Evolutionary conservation across 2,888 invertebrate species (phyloP).

Genomic region (Scaptomyza cyrtandrae): DNA sequence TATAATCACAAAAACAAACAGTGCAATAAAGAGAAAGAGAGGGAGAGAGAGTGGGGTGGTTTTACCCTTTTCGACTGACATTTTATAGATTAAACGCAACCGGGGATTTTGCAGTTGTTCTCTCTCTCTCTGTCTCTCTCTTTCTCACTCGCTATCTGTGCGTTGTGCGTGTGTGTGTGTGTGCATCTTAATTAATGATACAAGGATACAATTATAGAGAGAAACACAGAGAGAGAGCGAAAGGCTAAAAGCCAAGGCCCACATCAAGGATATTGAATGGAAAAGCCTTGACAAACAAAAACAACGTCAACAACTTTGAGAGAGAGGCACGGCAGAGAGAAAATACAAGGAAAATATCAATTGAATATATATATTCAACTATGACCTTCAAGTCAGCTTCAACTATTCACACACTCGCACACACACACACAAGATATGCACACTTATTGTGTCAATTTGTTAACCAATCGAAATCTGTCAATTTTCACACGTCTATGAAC

Average conservation of each 20-base stretch:
- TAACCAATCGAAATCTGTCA: conserved; percentile 40
- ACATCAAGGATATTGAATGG: conserved; percentile 56
- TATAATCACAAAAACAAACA: conserved; percentile 13
- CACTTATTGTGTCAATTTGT: conserved; percentile 24
- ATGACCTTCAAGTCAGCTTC: background rate
- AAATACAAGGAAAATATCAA: background rate
- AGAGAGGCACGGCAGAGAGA: background rate
- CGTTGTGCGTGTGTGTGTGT: conserved; percentile 15
- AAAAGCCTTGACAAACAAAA: conserved; percentile 23
- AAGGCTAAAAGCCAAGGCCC: conserved; percentile 11
- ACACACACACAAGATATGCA: background rate
- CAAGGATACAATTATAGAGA: conserved; percentile 47
- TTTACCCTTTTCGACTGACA: conserved; percentile 10
- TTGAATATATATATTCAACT: background rate
- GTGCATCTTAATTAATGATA: conserved; percentile 63
- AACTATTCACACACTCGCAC: background rate
- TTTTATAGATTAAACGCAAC: conserved; percentile 48
- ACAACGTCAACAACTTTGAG: conserved; percentile 24
- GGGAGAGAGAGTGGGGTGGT: background rate
- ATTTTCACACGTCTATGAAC: conserved; percentile 46
- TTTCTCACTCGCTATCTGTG: background rate
- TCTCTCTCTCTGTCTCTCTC: background rate
- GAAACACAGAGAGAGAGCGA: background rate
- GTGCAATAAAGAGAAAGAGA: no score
- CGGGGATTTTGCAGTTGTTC: conserved; percentile 9